phyloP scores from a whole-genome alignment of 2,888 invertebrate genomes.

The Erannis defoliaria region DNA sequence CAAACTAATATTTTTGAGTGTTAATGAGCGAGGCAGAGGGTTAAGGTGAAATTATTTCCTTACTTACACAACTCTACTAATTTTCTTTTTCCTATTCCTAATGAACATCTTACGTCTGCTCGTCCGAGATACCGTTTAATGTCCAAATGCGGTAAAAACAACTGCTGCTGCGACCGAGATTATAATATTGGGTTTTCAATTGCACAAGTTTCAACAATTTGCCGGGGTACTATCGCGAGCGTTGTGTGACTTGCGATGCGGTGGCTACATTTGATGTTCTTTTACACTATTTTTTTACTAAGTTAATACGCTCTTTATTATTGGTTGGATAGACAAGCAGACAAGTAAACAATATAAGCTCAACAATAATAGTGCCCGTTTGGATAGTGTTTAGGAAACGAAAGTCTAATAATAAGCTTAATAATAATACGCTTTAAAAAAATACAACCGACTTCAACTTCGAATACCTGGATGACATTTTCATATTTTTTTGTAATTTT shows the following conservation, averaged over 20 bases:
- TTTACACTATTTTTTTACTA: neutral
- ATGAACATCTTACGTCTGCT: constrained; percentile 56
- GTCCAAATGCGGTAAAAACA: constrained; percentile 73
- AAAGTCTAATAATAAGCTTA: too few species aligned
- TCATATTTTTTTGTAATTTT: too few species aligned
- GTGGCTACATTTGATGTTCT: constrained; percentile 40
- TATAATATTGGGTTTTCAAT: constrained; percentile 83
- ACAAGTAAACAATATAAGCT: too few species aligned
- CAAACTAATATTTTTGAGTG: too few species aligned
- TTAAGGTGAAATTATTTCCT: neutral
- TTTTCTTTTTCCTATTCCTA: neutral
- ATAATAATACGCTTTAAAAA: too few species aligned
- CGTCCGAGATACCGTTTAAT: constrained; percentile 71
- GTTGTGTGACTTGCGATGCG: constrained; percentile 42
- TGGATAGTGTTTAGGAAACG: too few species aligned
- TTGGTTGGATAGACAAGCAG: too few species aligned
- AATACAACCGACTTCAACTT: too few species aligned
- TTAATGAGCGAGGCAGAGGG: too few species aligned
- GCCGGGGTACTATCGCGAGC: constrained; percentile 72
- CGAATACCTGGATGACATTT: too few species aligned
- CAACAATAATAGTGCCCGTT: too few species aligned
- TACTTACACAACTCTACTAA: neutral
- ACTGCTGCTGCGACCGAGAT: constrained; percentile 75
- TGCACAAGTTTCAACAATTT: constrained; percentile 82
- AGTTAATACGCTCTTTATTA: neutral